Percentiles rank a stretch among this genome's conserved stretches.
Conservation (phyloP, 2,113 vertebrate genomes). For the Sorex araneus region DNA sequence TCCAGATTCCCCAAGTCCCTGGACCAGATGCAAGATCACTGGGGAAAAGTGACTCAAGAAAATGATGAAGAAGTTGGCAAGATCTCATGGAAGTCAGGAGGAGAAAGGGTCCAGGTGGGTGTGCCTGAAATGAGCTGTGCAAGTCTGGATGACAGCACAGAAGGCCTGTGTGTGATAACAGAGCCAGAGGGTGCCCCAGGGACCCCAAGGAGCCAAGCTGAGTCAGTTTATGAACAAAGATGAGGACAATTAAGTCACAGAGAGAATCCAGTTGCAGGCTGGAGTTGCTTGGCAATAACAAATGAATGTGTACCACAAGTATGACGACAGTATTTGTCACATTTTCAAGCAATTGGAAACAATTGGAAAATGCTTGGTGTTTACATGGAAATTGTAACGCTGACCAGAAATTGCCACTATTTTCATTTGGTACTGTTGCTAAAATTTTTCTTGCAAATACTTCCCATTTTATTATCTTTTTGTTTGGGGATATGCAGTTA, state of each 20-base stretch:
- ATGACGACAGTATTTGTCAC: slow-evolving; percentile 43
- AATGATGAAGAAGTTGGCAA: slow-evolving; percentile 53
- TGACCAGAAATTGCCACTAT: slow-evolving; percentile 38
- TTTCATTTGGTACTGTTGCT: background rate
- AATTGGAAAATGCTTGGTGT: slow-evolving; percentile 32
- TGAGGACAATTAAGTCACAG: slow-evolving; percentile 21
- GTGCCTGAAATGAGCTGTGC: slow-evolving; percentile 49
- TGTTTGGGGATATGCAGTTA: background rate
- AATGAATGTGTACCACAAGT: slow-evolving; percentile 41
- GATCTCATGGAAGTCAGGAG: background rate
- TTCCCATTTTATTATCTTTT: background rate
- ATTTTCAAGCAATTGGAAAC: slow-evolving; percentile 33
- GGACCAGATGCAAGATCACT: slow-evolving; percentile 70
- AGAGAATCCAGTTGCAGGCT: slow-evolving; percentile 9
- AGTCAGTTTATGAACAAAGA: background rate
- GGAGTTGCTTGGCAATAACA: slow-evolving; percentile 53
- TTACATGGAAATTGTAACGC: slow-evolving; percentile 6
- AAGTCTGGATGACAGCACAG: background rate
- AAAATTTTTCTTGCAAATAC: background rate
- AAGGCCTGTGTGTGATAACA: background rate
- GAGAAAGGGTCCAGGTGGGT: slow-evolving; percentile 48
- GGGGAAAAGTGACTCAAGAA: slow-evolving; percentile 47
- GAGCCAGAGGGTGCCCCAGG: background rate
- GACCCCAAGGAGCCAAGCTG: background rate
- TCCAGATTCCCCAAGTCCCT: slow-evolving; percentile 53